Conservation (phyloP, 2,113 vertebrate genomes). For the Osmerus eperlanus region DNA sequence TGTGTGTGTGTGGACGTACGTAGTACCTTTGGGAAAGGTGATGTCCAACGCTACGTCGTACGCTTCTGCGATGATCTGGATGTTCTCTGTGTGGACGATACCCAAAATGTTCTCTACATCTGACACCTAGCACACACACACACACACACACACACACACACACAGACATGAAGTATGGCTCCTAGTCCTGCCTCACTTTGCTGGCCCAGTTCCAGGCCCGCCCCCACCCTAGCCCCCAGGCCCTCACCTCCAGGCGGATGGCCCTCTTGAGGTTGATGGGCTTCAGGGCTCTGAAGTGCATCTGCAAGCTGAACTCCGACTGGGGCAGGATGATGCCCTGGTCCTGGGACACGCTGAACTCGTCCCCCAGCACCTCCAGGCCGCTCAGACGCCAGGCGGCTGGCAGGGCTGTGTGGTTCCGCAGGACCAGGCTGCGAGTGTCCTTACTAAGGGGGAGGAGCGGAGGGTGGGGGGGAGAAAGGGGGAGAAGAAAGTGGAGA, state of each 20-base stretch:
- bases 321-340: conserved; percentile 67
- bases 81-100: conserved; percentile 80
- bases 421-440: conserved; percentile 66
- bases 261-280: conserved; percentile 72
- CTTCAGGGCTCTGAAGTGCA: conserved; percentile 76
- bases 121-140: conserved; percentile 73
- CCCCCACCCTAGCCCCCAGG: background rate
- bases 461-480: background rate
- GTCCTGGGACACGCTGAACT: conserved; percentile 71
- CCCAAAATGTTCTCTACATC: conserved; percentile 83
- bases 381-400: conserved; percentile 81
- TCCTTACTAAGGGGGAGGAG: conserved; percentile 65
- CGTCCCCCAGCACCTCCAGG: conserved; percentile 78
- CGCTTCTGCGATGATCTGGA: conserved; percentile 79
- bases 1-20: background rate
- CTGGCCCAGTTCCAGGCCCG: background rate
- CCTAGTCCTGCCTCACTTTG: background rate
- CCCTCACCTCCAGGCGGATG: conserved; percentile 81
- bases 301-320: conserved; percentile 59
- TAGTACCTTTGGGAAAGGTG: conserved; percentile 77
- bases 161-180: background rate
- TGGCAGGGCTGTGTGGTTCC: conserved; percentile 72
- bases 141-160: background rate
- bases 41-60: conserved; percentile 82
- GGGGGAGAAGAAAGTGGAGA: background rate